Conservation (phyloP, 2,888 invertebrate genomes). For the Venustoraphidia nigricollis region DNA sequence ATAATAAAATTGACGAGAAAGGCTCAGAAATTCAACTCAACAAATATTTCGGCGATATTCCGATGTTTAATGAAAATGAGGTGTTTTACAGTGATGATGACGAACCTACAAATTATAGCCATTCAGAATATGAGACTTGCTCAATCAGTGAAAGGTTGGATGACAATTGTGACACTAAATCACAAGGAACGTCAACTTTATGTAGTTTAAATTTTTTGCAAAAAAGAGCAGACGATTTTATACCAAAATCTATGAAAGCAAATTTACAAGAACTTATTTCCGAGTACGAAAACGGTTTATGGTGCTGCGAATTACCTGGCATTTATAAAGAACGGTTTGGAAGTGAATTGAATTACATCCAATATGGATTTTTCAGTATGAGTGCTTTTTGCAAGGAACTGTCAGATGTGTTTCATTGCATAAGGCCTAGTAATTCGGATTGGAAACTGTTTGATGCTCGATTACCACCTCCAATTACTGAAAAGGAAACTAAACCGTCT, state of each 20-base stretch:
- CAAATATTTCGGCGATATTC: no score
- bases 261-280: conserved; percentile 1
- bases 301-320: conserved; percentile 2
- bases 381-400: background rate
- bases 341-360: background rate
- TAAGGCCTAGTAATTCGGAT: background rate
- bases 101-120: no score
- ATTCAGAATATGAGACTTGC: no score
- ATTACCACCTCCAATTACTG: background rate
- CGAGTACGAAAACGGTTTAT: background rate
- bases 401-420: conserved; percentile 1
- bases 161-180: no score
- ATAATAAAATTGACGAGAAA: no score
- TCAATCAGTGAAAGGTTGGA: no score
- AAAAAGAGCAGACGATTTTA: background rate
- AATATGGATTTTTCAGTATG: background rate
- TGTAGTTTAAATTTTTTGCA: no score
- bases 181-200: no score
- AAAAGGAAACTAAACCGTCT: background rate
- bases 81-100: no score
- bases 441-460: conserved; percentile 4
- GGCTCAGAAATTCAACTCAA: no score
- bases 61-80: no score
- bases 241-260: background rate
- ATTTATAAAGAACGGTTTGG: background rate